phyloP scores from a whole-genome alignment of 2,888 invertebrate genomes.

The Polyommatus iphigenia region DNA sequence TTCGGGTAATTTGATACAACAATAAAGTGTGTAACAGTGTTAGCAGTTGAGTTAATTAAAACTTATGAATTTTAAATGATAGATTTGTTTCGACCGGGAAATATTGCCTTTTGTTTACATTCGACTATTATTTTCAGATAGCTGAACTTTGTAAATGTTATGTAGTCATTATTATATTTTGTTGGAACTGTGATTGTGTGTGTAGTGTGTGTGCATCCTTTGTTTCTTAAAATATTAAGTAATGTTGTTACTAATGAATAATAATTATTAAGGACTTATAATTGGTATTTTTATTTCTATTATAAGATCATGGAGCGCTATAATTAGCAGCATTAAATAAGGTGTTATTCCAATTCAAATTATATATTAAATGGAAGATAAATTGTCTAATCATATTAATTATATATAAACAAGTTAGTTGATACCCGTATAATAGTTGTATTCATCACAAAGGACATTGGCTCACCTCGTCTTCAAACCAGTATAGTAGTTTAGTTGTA shows the following conservation, averaged over 20 bases:
- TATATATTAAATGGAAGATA: not conserved
- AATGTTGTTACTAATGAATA: too few relatives aligned
- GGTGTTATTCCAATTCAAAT: not conserved
- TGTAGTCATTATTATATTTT: not conserved
- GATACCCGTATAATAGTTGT: not conserved
- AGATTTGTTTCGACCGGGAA: slow-evolving; percentile 48
- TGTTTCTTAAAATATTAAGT: not conserved
- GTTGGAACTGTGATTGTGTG: not conserved
- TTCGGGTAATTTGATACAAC: slow-evolving; percentile 78
- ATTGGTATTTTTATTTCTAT: too few relatives aligned
- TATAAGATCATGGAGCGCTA: too few relatives aligned
- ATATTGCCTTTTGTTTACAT: slow-evolving; percentile 13
- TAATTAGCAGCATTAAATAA: not conserved
- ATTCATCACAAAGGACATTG: not conserved
- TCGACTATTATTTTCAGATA: not conserved
- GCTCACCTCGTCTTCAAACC: not conserved
- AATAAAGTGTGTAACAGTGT: slow-evolving; percentile 78
- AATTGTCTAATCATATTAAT: not conserved
- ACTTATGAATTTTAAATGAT: slow-evolving; percentile 78
- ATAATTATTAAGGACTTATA: too few relatives aligned
- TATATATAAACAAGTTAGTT: not conserved
- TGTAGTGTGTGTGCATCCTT: not conserved
- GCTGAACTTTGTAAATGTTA: not conserved
- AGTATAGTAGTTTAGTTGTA: not conserved
- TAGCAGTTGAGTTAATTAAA: slow-evolving; percentile 78